Evolutionary conservation across 2,113 vertebrate genomes (phyloP).

Genomic region (Sphaerodactylus townsendi): DNA sequence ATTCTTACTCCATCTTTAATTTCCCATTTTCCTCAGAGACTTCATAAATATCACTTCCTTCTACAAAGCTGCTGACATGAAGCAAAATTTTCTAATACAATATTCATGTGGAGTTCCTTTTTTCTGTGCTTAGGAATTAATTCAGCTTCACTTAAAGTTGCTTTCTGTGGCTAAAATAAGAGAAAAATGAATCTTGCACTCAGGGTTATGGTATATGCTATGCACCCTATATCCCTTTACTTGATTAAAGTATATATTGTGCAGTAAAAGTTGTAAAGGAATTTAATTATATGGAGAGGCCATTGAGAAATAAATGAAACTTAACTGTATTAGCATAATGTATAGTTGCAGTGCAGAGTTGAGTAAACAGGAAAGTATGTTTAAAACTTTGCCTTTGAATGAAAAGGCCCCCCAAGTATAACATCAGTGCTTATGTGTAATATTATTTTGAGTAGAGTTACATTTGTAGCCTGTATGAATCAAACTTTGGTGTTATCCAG

Average conservation of each 20-base stretch:
- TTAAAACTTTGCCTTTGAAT: background rate
- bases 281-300: background rate
- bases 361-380: background rate
- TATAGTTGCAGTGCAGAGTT: background rate
- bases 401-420: background rate
- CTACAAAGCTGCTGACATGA: constrained; percentile 66
- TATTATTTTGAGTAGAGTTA: background rate
- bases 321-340: background rate
- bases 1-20: constrained; percentile 36
- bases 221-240: too few species aligned
- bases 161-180: background rate
- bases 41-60: constrained; percentile 67
- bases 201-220: constrained; percentile 10
- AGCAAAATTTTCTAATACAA: constrained; percentile 64
- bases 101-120: constrained; percentile 64
- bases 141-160: constrained; percentile 58
- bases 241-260: background rate
- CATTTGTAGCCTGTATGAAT: background rate
- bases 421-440: background rate
- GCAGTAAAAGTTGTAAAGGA: background rate
- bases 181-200: constrained; percentile 17
- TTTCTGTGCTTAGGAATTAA: constrained; percentile 63
- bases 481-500: background rate
- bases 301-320: background rate
- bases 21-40: constrained; percentile 57